Evolutionary conservation across 2,113 vertebrate species (phyloP), one percentile per base, ranked within the genome.

Genomic region (Pithys albifrons): DNA sequence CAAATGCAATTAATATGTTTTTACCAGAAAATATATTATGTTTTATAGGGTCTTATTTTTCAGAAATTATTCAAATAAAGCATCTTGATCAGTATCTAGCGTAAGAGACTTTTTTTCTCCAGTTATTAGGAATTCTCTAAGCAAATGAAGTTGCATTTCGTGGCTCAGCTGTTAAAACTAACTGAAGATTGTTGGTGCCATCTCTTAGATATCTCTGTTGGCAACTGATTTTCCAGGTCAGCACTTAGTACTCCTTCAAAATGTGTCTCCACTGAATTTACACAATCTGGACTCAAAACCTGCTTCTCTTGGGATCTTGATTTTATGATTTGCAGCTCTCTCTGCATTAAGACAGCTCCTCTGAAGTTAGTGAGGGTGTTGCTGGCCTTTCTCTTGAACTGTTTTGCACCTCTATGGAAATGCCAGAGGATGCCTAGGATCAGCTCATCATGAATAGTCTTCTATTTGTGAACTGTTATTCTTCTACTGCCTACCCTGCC

Each of bases 1-100:
- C 43, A 92, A 95, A 83, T 70, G 62, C 7, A 94, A 67, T 76
- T 67, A 88, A 74, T 70, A 93, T 77, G 8, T 71, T 78, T 91
- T 91, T 81, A 93, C 54, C 64, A 92, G 58, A 15, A 93, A 93
- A 77, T 77, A 74, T n/a, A 51, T 73, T 87, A 46, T 35, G 6
- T 65, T 88, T 91, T 85, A 66, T 65, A 94, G 43, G 37, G 39
- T 75, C 43, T 69, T 88, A 41, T 83, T 93, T 96, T 91, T 82
- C 78, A 93, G 58, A 85, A 91, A 73, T 88, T 71, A 51, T 49
- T 95, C 29, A 81, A 76, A 31, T 55, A 91, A 87, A 85, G 12
- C 22, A 29, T 88, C 58, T 25, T 67, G 71, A 87, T 17, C 27
- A 41, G 18, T 82, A 76, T 73, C 29, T 91, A 69, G n/a, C 33